Evolutionary conservation across 2,797 vertebrate genomes (phyloP).

Genomic region (Bovichtus variegatus): DNA sequence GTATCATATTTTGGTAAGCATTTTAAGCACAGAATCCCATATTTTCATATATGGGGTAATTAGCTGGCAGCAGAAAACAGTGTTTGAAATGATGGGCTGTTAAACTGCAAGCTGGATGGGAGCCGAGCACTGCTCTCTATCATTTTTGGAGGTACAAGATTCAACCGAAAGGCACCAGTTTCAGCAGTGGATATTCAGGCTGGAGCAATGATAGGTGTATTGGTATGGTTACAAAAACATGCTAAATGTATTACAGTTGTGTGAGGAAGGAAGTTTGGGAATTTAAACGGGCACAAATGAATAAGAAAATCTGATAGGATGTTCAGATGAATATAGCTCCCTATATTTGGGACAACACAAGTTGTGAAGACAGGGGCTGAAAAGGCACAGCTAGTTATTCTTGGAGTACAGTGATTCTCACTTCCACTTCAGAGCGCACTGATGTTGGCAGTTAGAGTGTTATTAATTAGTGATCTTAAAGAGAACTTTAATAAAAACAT

Average conservation of each 20-base stretch:
- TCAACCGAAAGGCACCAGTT: background rate
- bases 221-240: slow-evolving; percentile 11
- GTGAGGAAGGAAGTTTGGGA: background rate
- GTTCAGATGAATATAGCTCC: slow-evolving; percentile 6
- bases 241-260: slow-evolving; percentile 1
- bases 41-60: slow-evolving; percentile 51
- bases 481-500: slow-evolving; percentile 19
- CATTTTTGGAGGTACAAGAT: background rate
- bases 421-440: slow-evolving; percentile 5
- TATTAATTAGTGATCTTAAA: slow-evolving; percentile 58
- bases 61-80: slow-evolving; percentile 38
- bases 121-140: background rate
- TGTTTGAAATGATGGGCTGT: slow-evolving; percentile 49
- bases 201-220: slow-evolving; percentile 6
- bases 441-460: slow-evolving; percentile 7
- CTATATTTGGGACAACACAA: background rate
- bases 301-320: slow-evolving; percentile 27
- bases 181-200: background rate
- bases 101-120: slow-evolving; percentile 38
- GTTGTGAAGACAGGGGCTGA: background rate
- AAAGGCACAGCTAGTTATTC: slow-evolving; percentile 47
- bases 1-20: slow-evolving; percentile 33
- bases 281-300: background rate
- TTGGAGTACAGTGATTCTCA: slow-evolving; percentile 35
- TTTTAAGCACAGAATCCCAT: slow-evolving; percentile 44